These are phyloP conservation scores for Barbus barbus DNA, from an alignment of 2,113 vertebrate genomes.

Conservation along the genomic window DNA sequence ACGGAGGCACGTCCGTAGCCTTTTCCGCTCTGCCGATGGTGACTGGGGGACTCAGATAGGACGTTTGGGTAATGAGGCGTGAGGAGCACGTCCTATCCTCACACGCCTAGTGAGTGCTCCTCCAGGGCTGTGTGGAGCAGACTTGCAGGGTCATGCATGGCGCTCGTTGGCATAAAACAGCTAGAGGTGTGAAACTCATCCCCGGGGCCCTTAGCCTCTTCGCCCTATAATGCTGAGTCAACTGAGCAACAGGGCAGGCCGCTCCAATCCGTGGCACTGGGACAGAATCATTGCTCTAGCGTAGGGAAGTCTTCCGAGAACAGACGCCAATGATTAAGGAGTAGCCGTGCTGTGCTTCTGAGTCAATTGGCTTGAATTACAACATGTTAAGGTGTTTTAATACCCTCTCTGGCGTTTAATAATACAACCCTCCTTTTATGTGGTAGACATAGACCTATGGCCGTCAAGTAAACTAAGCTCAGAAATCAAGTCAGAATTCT, in stretches of 20 bases:
- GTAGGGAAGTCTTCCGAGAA: not conserved
- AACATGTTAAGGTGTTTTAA: slow-evolving; percentile 3
- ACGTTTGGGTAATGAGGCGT: slow-evolving; percentile 64
- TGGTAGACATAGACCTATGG: not conserved
- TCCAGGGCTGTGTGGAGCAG: slow-evolving; percentile 49
- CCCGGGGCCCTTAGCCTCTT: slow-evolving; percentile 50
- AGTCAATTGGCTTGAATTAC: slow-evolving; percentile 4
- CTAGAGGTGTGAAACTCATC: slow-evolving; percentile 63
- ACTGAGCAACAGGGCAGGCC: not conserved
- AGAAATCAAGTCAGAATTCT: slow-evolving; percentile 19
- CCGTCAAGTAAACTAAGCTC: not conserved
- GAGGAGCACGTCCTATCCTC: slow-evolving; percentile 48
- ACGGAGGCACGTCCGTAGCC: slow-evolving; percentile 26
- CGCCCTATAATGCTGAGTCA: slow-evolving; percentile 52
- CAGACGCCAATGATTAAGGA: not conserved
- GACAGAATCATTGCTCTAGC: not conserved
- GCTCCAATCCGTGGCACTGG: not conserved
- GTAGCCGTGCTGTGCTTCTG: not conserved
- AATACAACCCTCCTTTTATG: not conserved
- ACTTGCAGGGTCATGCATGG: slow-evolving; percentile 51
- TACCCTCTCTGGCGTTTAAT: not conserved
- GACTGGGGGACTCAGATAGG: slow-evolving; percentile 54
- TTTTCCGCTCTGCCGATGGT: slow-evolving; percentile 51
- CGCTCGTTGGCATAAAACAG: slow-evolving; percentile 61
- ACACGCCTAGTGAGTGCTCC: slow-evolving; percentile 54